Base-by-base conservation (phyloP, 2,888 invertebrate genomes). In the Campoletis raptor region DNA sequence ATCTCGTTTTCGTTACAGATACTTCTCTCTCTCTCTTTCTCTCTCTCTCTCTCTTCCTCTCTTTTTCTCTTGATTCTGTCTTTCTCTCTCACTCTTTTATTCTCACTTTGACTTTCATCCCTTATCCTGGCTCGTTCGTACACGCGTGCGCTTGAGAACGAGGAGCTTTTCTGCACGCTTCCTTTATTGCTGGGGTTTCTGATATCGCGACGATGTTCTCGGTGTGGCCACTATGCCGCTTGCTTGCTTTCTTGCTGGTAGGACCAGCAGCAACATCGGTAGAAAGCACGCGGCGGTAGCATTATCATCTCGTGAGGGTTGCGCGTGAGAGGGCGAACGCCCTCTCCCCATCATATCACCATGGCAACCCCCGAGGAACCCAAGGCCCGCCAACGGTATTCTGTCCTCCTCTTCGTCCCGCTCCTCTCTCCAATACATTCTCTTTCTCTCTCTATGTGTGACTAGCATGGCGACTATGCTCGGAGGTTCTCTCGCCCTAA, bases 251-350 rank as follows among this genome's bases (percentile, higher is more conserved):
- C 74, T 78, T 48, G 83, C 79, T 79, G 82, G 86, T 87, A 79
- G 83, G 87, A 83, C 88, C 87, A 91, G 90, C 76, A 79, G 89
- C 90, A 91, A 91, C 89, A 90, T 90, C 84, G 90, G 91, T 89
- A 89, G 91, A 91, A 91, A 91, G 90, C 90, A 91, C 90, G 91
- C 90, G 90, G 90, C 90, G 89, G 82, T 70, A 77, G 92, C 90
- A 94, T 94, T 94, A 94, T 94, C 93, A 93, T 93, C 92, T 88
- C 85, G 88, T 92, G 92, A 93, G 93, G 93, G 93, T 84, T 84
- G 73, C 77, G 61, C 91, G 92, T 91, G 92, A 92, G 92, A 93
- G 93, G 92, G 92, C 92, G 92, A 92, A 91, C 90, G 90, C 92
- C 92, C 93, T 93, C 92, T 87, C 89, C 87, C 87, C 91, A 91